These are phyloP conservation scores for Brassicogethes aeneus DNA, from an alignment of 2,888 invertebrate genomes.

Conservation along the genomic window DNA sequence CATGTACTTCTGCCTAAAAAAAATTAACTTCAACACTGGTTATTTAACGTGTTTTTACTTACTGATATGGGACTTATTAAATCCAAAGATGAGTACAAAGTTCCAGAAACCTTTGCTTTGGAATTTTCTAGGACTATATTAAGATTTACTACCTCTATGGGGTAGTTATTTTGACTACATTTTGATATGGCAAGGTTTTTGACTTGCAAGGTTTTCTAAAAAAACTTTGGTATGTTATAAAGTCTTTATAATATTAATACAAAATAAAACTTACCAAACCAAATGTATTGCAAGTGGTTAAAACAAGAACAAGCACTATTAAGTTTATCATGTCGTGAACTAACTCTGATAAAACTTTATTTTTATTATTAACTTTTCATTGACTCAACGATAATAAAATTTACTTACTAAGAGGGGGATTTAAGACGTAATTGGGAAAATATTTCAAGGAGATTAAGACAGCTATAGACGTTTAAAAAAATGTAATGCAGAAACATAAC, in stretches of 20 bases:
- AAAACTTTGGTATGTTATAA: background rate
- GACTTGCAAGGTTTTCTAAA: background rate
- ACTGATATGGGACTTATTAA: background rate
- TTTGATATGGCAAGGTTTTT: background rate
- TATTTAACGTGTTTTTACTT: too few relatives aligned
- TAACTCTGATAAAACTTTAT: too few relatives aligned
- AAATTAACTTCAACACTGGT: too few relatives aligned
- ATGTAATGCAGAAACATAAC: constrained; percentile 16
- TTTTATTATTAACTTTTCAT: too few relatives aligned
- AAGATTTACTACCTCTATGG: background rate
- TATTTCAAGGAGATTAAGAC: background rate
- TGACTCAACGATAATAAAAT: too few relatives aligned
- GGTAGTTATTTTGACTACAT: background rate
- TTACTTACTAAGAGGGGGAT: too few relatives aligned
- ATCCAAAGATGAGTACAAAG: background rate
- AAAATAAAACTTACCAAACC: background rate
- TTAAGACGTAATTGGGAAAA: too few relatives aligned
- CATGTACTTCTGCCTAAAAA: background rate
- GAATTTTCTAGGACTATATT: background rate
- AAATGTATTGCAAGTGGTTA: too few relatives aligned
- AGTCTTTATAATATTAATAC: background rate
- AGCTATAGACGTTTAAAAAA: constrained; percentile 13
- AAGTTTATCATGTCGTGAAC: too few relatives aligned
- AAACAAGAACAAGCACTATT: too few relatives aligned
- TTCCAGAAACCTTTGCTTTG: background rate